Conservation (phyloP, 2,797 vertebrate genomes). For the Sitta carolinensis region DNA sequence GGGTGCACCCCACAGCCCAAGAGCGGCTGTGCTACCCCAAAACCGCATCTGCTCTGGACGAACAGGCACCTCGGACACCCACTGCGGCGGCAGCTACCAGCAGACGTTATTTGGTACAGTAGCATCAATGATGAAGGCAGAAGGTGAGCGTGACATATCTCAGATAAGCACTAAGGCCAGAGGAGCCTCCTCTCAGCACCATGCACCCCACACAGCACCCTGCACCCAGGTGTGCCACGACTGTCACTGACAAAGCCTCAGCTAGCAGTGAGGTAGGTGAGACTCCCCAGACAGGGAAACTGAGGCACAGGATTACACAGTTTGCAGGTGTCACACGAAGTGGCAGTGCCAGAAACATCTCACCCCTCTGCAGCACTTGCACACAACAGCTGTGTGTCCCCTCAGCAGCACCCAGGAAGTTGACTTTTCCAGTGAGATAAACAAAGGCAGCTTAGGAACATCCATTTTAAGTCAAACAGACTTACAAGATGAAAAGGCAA, state of each 20-base stretch:
- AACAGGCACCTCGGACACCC: background rate
- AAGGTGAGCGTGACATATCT: background rate
- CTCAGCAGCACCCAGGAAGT: background rate
- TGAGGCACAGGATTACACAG: slow-evolving; percentile 14
- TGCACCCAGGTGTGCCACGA: background rate
- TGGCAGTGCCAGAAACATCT: background rate
- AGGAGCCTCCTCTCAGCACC: background rate
- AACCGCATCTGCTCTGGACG: rapidly evolving
- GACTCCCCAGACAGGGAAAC: background rate
- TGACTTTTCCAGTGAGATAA: background rate
- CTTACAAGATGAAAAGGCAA: background rate
- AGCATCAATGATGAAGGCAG: background rate
- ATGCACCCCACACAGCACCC: background rate
- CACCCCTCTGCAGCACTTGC: background rate
- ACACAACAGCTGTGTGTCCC: background rate
- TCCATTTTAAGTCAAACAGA: background rate
- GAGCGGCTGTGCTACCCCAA: background rate
- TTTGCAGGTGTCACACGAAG: background rate
- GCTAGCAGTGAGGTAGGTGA: slow-evolving; percentile 42
- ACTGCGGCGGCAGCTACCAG: background rate
- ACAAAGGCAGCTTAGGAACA: background rate
- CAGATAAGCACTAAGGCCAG: background rate
- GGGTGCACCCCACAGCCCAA: background rate
- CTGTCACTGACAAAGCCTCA: background rate
- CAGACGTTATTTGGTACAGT: background rate